A percentile compares a stretch with the other conserved stretches of the same genome.
phyloP scores from a whole-genome alignment of 1,140 invertebrate species.

The Leptopilina clavipes region DNA sequence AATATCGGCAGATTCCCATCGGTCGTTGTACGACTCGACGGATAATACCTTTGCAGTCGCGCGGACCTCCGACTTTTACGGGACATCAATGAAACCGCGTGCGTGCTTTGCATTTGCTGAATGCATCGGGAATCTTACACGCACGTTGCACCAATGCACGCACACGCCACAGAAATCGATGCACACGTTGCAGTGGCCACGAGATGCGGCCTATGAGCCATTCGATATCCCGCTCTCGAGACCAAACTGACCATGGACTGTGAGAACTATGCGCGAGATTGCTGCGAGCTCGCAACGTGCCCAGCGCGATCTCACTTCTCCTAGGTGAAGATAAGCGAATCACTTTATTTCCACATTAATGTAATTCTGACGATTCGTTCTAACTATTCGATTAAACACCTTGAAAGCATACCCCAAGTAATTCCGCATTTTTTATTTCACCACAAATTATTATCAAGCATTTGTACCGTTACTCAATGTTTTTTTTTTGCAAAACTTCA shows the following conservation, averaged over 20 bases:
- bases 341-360: slow-evolving; percentile 34
- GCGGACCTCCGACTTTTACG: slow-evolving; percentile 56
- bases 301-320: slow-evolving; percentile 5
- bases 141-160: slow-evolving; percentile 31
- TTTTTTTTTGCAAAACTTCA: not conserved
- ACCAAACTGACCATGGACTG: slow-evolving; percentile 29
- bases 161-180: slow-evolving; percentile 30
- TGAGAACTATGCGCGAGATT: slow-evolving; percentile 25
- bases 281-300: not conserved
- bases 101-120: slow-evolving; percentile 60
- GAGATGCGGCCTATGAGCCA: not conserved
- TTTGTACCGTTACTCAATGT: not conserved
- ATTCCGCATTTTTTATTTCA: not conserved
- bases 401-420: not conserved
- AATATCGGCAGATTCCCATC: slow-evolving; percentile 60
- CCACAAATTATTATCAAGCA: not conserved
- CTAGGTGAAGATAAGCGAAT: slow-evolving; percentile 20
- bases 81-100: slow-evolving; percentile 61
- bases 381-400: slow-evolving; percentile 30
- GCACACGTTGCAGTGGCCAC: not conserved
- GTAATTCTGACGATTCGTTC: slow-evolving; percentile 29
- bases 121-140: slow-evolving; percentile 44
- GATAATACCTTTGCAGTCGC: slow-evolving; percentile 60
- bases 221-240: slow-evolving; percentile 14
- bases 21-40: slow-evolving; percentile 52